These are phyloP conservation scores for Tenthredo livida DNA, from an alignment of 2,888 invertebrate genomes.

Conservation along the genomic window DNA sequence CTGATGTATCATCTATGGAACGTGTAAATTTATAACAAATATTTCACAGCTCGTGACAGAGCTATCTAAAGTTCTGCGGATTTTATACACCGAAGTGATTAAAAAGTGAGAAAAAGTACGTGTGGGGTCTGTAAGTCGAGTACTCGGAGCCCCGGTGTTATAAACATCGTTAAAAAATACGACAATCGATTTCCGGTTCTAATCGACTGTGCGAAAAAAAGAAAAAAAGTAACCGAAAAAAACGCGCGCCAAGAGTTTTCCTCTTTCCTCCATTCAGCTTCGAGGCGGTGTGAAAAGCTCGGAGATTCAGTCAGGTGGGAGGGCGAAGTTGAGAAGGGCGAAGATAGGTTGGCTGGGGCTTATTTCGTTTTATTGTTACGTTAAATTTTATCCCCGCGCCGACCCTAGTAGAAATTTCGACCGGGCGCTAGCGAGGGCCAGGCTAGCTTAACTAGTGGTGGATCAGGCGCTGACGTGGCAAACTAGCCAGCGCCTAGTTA, in stretches of 20 bases:
- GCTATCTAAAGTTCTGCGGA: background rate
- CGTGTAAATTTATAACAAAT: background rate
- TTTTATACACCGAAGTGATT: background rate
- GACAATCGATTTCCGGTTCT: conserved; percentile 26
- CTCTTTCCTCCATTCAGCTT: background rate
- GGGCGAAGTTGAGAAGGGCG: conserved; percentile 48
- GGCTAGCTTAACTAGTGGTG: too few species aligned
- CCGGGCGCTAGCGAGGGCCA: too few species aligned
- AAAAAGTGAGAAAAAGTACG: conserved; percentile 17
- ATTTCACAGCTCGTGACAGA: background rate
- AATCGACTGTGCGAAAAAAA: conserved; percentile 29
- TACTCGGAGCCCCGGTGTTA: background rate
- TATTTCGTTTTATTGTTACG: conserved; percentile 53
- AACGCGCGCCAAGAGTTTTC: conserved; percentile 1
- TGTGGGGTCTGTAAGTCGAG: background rate
- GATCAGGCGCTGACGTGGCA: too few species aligned
- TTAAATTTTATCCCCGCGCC: conserved; percentile 56
- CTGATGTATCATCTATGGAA: background rate
- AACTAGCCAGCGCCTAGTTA: too few species aligned
- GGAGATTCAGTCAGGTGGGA: conserved; percentile 35
- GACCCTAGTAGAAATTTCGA: too few species aligned
- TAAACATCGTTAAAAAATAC: conserved; percentile 24
- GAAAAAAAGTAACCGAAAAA: background rate
- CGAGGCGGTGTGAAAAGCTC: background rate
- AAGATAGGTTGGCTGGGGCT: conserved; percentile 43